These are phyloP conservation scores for Marmota monax DNA, from an alignment of 2,113 vertebrate genomes.

Conservation along the genomic window DNA sequence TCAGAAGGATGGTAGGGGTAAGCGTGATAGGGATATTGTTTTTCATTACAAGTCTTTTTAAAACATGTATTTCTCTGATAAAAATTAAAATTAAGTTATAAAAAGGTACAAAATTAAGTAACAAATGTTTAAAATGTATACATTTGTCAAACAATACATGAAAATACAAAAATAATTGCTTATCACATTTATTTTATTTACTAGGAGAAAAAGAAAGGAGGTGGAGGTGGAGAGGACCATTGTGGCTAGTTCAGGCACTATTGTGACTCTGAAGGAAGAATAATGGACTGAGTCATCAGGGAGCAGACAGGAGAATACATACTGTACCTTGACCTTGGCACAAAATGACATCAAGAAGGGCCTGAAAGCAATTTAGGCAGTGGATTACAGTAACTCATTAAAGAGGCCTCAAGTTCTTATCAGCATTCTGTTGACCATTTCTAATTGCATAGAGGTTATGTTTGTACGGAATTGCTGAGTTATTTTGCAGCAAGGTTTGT, in stretches of 20 bases:
- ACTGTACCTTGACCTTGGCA: background rate
- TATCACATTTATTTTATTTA: background rate
- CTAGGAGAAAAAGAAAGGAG: background rate
- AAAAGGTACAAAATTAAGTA: background rate
- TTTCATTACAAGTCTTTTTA: background rate
- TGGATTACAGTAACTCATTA: background rate
- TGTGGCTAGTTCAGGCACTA: background rate
- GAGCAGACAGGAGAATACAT: background rate
- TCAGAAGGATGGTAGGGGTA: background rate
- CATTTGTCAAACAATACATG: background rate
- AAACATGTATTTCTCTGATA: background rate
- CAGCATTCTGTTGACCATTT: background rate
- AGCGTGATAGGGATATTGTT: background rate
- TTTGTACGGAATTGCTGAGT: background rate
- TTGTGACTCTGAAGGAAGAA: background rate
- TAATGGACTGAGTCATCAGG: background rate
- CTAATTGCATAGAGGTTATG: background rate
- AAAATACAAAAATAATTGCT: background rate
- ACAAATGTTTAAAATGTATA: background rate
- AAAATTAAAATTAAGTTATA: constrained; percentile 34
- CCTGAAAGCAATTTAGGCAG: background rate
- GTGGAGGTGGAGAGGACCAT: background rate
- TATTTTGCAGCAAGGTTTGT: background rate
- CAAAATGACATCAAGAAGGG: background rate
- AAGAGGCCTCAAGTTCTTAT: background rate